Evolutionary conservation across 2,113 vertebrate species (phyloP).

Genomic region (Heteronetta atricapilla): DNA sequence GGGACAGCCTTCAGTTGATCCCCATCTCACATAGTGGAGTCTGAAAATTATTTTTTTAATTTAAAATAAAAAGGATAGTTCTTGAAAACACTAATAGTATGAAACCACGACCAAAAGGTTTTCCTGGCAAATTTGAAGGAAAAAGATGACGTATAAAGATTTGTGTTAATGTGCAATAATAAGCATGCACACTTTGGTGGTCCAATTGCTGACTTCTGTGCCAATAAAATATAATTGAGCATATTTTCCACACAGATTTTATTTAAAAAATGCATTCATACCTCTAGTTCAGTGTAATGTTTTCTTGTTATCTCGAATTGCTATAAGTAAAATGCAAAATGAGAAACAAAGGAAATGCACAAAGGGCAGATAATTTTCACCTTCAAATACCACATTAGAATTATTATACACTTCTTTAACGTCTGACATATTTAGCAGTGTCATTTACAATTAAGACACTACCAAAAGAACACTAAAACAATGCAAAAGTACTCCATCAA

Average conservation of each 20-base stretch:
- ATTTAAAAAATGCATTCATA: slow-evolving; percentile 24
- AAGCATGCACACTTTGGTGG: slow-evolving; percentile 78
- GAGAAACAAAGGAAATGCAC: slow-evolving; percentile 40
- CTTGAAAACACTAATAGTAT: slow-evolving; percentile 32
- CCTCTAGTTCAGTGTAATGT: not conserved
- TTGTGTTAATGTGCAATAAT: slow-evolving; percentile 79
- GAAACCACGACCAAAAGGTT: slow-evolving; percentile 49
- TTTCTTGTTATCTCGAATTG: slow-evolving; percentile 31
- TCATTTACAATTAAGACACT: not conserved
- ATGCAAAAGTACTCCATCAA: not conserved
- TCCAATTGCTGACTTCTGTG: slow-evolving; percentile 68
- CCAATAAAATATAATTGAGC: slow-evolving; percentile 70
- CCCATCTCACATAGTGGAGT: slow-evolving; percentile 54
- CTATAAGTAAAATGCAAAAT: slow-evolving; percentile 51
- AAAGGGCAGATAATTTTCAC: slow-evolving; percentile 25
- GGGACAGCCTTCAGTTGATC: slow-evolving; percentile 66
- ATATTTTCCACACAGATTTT: slow-evolving; percentile 68
- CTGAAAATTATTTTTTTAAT: slow-evolving; percentile 81
- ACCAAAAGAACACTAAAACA: not conserved
- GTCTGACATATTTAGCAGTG: slow-evolving; percentile 22
- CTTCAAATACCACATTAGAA: not conserved
- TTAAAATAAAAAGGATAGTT: slow-evolving; percentile 56
- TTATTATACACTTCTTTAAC: not conserved
- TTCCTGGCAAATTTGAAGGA: slow-evolving; percentile 48
- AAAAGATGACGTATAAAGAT: not conserved